Conservation (phyloP, 2,113 vertebrate species). For the Desmodus rotundus region DNA sequence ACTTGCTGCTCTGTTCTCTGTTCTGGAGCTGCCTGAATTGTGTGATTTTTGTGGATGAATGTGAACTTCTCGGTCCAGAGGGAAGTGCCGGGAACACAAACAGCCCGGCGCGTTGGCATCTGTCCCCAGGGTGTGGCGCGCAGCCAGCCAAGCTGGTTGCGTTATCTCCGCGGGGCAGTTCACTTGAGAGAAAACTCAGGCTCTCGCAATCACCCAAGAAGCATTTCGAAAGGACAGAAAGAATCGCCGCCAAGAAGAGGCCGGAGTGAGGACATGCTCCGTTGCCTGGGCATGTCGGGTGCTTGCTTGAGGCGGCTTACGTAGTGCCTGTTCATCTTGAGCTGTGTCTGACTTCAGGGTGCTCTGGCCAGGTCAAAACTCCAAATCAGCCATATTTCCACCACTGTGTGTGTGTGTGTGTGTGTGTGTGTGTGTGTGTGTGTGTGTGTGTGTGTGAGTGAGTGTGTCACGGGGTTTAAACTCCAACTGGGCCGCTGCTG, state of each 20-base stretch:
- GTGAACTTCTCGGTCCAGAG: conserved; percentile 41
- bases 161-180: not conserved
- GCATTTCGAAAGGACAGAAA: not conserved
- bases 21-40: conserved; percentile 36
- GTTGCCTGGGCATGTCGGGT: not conserved
- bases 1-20: conserved; percentile 24
- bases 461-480: not conserved
- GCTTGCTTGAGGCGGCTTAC: not conserved
- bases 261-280: not conserved
- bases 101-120: conserved; percentile 30
- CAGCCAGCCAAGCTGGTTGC: not conserved
- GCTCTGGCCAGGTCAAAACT: not conserved
- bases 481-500: not conserved
- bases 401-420: not conserved
- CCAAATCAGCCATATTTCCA: not conserved
- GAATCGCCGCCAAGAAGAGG: not conserved
- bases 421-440: not conserved
- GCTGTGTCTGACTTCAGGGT: not conserved
- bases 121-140: not conserved
- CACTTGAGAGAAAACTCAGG: not conserved
- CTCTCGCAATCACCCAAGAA: not conserved
- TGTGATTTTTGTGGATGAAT: conserved; percentile 34
- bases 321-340: not conserved
- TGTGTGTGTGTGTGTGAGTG: not conserved
- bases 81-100: conserved; percentile 58